phyloP scores from a whole-genome alignment of 1,140 invertebrate species.

The Drosophila pectinifera region DNA sequence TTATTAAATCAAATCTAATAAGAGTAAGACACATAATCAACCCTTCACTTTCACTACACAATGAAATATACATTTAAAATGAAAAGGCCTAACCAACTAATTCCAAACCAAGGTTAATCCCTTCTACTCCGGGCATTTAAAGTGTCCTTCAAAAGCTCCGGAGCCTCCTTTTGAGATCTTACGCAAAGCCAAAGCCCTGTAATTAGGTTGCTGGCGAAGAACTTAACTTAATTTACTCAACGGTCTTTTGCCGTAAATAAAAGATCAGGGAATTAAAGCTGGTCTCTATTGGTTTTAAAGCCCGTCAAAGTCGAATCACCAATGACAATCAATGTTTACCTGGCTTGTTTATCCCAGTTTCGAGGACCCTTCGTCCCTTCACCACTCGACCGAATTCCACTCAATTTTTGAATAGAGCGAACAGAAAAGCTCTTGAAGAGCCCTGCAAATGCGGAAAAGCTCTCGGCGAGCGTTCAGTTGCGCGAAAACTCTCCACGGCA shows the following conservation, averaged over 20 bases:
- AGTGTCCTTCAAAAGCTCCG: conserved; percentile 29
- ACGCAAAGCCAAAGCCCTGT: conserved; percentile 4
- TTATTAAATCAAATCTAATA: too few species aligned
- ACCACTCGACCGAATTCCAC: conserved; percentile 42
- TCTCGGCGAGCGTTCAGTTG: conserved; percentile 56
- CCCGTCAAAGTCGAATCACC: conserved; percentile 1
- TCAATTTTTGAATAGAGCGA: conserved; percentile 32
- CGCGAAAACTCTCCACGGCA: conserved; percentile 71
- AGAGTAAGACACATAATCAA: too few species aligned
- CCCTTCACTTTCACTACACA: too few species aligned
- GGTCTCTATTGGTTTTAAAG: conserved; percentile 22
- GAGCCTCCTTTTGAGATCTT: conserved; percentile 14
- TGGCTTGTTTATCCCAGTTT: conserved; percentile 41
- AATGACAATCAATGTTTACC: conserved; percentile 48
- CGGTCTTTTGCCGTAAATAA: conserved; percentile 13
- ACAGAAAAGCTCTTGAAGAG: conserved; percentile 44
- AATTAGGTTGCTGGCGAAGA: conserved; percentile 5
- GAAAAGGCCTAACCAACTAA: not conserved
- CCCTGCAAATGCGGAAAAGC: conserved; percentile 49
- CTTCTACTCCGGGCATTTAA: conserved; percentile 11
- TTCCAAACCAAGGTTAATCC: conserved; percentile 1
- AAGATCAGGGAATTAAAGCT: conserved; percentile 18
- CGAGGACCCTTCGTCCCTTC: conserved; percentile 31
- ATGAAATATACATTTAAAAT: not conserved
- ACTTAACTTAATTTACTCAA: too few species aligned